A percentile compares a stretch with the other conserved stretches of the same genome.
phyloP scores from a whole-genome alignment of 2,113 vertebrate species.

The Xyrauchen texanus region DNA sequence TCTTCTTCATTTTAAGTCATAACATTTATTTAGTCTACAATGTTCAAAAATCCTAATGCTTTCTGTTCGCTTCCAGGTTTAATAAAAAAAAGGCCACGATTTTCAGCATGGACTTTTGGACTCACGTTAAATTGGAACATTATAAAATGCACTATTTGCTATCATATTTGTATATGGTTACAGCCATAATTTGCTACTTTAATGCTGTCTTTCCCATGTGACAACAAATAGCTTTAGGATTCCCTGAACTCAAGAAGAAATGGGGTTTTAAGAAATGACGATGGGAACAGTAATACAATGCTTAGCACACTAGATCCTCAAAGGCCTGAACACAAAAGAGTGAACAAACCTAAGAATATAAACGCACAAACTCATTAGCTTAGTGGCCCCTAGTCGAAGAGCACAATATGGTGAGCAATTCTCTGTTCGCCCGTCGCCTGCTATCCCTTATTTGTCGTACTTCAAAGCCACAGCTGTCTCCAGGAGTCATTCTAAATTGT shows the following conservation, averaged over 20 bases:
- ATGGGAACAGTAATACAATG: slow-evolving; percentile 61
- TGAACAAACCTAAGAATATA: slow-evolving; percentile 72
- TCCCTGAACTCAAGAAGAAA: slow-evolving; percentile 66
- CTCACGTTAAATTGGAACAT: too few species aligned
- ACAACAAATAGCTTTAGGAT: slow-evolving; percentile 62
- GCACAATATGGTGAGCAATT: slow-evolving; percentile 58
- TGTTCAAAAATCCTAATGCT: too few species aligned
- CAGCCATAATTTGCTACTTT: too few species aligned
- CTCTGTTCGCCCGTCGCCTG: slow-evolving; percentile 61
- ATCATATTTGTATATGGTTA: too few species aligned
- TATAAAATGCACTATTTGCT: too few species aligned
- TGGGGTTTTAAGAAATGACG: not conserved
- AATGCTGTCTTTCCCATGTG: slow-evolving; percentile 24
- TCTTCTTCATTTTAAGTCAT: too few species aligned
- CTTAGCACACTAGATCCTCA: slow-evolving; percentile 71
- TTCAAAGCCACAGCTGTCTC: slow-evolving; percentile 64
- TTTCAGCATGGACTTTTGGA: too few species aligned
- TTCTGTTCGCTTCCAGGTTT: too few species aligned
- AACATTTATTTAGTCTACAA: too few species aligned
- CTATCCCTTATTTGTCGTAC: slow-evolving; percentile 63
- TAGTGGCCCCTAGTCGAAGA: slow-evolving; percentile 71
- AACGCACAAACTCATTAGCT: slow-evolving; percentile 77
- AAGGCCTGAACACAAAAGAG: slow-evolving; percentile 75
- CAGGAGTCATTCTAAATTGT: slow-evolving; percentile 54
- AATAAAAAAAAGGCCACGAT: too few species aligned